These are phyloP conservation scores for Cathartes aura DNA, from an alignment of 2,113 vertebrate genomes.

Conservation along the genomic window DNA sequence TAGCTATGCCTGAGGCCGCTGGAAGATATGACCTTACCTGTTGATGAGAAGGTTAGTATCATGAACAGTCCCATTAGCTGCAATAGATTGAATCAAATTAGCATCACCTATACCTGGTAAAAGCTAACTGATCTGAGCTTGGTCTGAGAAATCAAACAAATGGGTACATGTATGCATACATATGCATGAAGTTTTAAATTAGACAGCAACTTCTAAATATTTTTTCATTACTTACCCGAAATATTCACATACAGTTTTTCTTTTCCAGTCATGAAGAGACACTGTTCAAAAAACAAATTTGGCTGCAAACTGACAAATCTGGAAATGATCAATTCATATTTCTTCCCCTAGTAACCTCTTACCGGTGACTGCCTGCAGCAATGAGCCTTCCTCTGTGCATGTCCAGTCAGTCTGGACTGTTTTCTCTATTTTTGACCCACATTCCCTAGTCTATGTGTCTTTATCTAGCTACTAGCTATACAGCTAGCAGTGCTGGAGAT, in stretches of 20 bases:
- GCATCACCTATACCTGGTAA: not conserved
- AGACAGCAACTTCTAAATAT: not conserved
- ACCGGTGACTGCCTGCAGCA: constrained; percentile 42
- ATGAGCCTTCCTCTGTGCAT: constrained; percentile 33
- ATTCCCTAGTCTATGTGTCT: constrained; percentile 33
- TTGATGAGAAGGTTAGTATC: not conserved
- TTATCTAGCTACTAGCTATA: constrained; percentile 31
- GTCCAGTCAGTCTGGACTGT: constrained; percentile 35
- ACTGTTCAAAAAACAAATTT: not conserved
- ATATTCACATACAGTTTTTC: not conserved
- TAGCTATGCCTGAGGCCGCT: not conserved
- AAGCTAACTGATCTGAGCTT: not conserved
- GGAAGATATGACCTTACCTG: not conserved
- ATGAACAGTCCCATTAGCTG: not conserved
- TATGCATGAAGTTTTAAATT: not conserved
- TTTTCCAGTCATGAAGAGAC: not conserved
- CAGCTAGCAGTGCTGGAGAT: not conserved
- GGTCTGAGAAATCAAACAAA: not conserved
- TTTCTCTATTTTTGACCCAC: constrained; percentile 57
- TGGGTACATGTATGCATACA: rapidly evolving
- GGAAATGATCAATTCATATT: constrained; percentile 64
- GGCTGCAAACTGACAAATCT: constrained; percentile 46
- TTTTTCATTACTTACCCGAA: not conserved
- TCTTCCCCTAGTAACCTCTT: constrained; percentile 57
- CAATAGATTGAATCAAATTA: not conserved